Percentiles rank a stretch among this genome's conserved stretches.
phyloP scores from a whole-genome alignment of 2,888 invertebrate genomes.

The Caenorhabditis wallacei region DNA sequence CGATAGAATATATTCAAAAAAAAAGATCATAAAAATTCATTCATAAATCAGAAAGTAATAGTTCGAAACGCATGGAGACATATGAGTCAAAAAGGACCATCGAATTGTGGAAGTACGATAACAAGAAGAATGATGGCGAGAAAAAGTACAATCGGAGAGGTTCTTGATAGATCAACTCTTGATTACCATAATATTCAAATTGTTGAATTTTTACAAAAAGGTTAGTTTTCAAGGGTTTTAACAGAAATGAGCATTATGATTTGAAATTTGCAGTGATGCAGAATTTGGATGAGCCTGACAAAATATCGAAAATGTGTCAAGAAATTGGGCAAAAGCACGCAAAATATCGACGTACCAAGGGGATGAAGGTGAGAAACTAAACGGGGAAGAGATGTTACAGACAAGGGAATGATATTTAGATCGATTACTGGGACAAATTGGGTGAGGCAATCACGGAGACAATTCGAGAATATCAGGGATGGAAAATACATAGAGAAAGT shows the following conservation, averaged over 20 bases:
- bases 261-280: constrained; percentile 64
- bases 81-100: constrained; percentile 69
- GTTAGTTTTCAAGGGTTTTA: constrained; percentile 5
- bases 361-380: constrained; percentile 48
- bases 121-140: constrained; percentile 64
- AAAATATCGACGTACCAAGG: constrained; percentile 58
- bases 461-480: constrained; percentile 74
- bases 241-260: background rate
- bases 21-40: constrained; percentile 16
- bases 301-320: constrained; percentile 64
- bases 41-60: constrained; percentile 57
- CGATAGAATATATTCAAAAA: constrained; percentile 9
- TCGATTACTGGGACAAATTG: constrained; percentile 75
- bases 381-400: background rate
- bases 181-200: constrained; percentile 63
- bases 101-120: constrained; percentile 69
- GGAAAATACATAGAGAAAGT: constrained; percentile 73
- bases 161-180: constrained; percentile 45
- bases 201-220: constrained; percentile 63
- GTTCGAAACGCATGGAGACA: constrained; percentile 68
- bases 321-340: constrained; percentile 62
- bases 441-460: constrained; percentile 76
- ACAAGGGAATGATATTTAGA: constrained; percentile 43
- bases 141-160: constrained; percentile 61
- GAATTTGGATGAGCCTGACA: constrained; percentile 68